Percentiles rank a stretch among this genome's conserved stretches.
phyloP scores from a whole-genome alignment of 2,797 vertebrate genomes.

The Oreortyx pictus region DNA sequence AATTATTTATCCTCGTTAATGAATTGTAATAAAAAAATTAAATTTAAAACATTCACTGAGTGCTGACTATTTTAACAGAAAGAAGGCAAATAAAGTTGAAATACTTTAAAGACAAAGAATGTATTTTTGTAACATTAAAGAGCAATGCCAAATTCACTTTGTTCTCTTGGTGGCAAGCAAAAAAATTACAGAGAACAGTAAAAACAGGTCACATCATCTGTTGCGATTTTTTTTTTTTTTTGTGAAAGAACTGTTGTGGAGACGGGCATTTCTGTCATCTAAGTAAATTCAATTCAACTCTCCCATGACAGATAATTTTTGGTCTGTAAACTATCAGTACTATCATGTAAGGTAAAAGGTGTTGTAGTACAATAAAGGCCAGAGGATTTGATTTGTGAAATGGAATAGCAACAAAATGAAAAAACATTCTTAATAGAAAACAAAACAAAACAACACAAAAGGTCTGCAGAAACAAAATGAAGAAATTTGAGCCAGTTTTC shows the following conservation, averaged over 20 bases:
- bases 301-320: not conserved
- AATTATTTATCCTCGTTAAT: not conserved
- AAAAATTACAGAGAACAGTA: slow-evolving; percentile 58
- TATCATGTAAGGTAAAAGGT: not conserved
- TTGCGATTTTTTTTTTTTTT: slow-evolving; percentile 5
- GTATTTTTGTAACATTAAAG: slow-evolving; percentile 58
- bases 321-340: not conserved
- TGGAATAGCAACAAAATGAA: not conserved
- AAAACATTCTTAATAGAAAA: not conserved
- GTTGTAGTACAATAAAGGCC: not conserved
- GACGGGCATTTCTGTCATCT: not conserved
- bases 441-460: not conserved
- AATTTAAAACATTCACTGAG: not conserved
- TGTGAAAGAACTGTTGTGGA: slow-evolving; percentile 40
- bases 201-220: slow-evolving; percentile 50
- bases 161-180: slow-evolving; percentile 54
- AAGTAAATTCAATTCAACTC: not conserved
- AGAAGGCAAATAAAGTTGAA: slow-evolving; percentile 43
- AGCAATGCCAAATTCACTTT: slow-evolving; percentile 70
- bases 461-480: not conserved
- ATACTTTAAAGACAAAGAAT: slow-evolving; percentile 57
- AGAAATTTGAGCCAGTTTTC: not conserved
- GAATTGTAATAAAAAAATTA: not conserved
- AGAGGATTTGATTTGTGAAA: not conserved
- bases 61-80: not conserved